phyloP scores from a whole-genome alignment of 1,140 invertebrate species.

The Listronotus bonariensis region DNA sequence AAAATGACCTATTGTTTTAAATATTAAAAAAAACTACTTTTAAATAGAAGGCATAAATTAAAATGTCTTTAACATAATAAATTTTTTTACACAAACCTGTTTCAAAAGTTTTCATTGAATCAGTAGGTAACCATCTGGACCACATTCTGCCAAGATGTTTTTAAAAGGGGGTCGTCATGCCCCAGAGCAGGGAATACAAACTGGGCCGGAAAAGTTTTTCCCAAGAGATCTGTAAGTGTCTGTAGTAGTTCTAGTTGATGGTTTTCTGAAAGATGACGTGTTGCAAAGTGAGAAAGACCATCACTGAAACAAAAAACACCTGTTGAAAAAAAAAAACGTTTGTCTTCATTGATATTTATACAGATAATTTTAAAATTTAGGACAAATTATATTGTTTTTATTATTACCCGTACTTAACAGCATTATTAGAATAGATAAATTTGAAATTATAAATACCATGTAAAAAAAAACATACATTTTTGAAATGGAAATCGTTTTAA shows the following conservation, averaged over 20 bases:
- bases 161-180: slow-evolving; percentile 74
- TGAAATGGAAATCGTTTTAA: no score
- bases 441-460: no score
- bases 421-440: no score
- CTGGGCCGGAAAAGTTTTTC: slow-evolving; percentile 76
- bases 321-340: no score
- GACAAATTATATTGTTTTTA: no score
- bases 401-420: no score
- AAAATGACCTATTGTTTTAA: no score
- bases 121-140: slow-evolving; percentile 79
- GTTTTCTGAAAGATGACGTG: slow-evolving; percentile 59
- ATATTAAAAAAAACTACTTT: no score
- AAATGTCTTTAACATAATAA: not conserved
- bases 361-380: no score
- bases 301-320: slow-evolving; percentile 65
- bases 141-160: slow-evolving; percentile 72
- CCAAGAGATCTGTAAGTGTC: slow-evolving; percentile 76
- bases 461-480: no score
- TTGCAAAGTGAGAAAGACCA: slow-evolving; percentile 62
- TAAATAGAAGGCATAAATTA: no score
- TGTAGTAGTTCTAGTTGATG: slow-evolving; percentile 70
- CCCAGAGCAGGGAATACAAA: slow-evolving; percentile 83
- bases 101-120: slow-evolving; percentile 76
- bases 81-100: slow-evolving; percentile 64
- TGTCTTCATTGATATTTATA: no score